phyloP scores from a whole-genome alignment of 2,888 invertebrate genomes.

The Oeneis ivallda region DNA sequence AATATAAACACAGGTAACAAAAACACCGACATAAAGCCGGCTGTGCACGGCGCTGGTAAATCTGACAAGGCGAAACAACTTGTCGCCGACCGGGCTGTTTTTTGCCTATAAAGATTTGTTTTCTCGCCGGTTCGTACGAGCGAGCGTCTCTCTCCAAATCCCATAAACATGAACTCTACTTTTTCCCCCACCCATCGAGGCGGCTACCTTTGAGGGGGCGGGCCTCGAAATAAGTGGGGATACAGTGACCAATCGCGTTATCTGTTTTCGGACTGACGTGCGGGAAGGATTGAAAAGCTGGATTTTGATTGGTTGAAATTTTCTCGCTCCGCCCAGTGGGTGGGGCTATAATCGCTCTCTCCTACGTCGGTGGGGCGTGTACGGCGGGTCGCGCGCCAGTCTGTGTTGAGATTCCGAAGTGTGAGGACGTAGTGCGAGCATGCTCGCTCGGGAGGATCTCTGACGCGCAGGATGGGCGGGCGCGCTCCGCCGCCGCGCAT shows the following conservation, averaged over 20 bases:
- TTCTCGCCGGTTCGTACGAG: constrained; percentile 58
- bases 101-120: constrained; percentile 81
- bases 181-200: constrained; percentile 72
- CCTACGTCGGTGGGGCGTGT: constrained; percentile 77
- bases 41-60: constrained; percentile 55
- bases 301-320: constrained; percentile 58
- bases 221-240: constrained; percentile 55
- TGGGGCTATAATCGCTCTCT: constrained; percentile 64
- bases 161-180: constrained; percentile 80
- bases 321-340: constrained; percentile 61
- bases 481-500: constrained; percentile 75
- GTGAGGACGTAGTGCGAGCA: constrained; percentile 68
- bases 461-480: constrained; percentile 76
- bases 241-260: constrained; percentile 57
- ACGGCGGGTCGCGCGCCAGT: constrained; percentile 77
- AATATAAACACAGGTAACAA: constrained; percentile 28
- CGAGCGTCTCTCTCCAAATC: constrained; percentile 77
- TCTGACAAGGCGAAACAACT: constrained; percentile 78
- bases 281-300: constrained; percentile 68
- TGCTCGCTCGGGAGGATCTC: constrained; percentile 71
- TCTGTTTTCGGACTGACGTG: constrained; percentile 48
- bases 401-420: constrained; percentile 72
- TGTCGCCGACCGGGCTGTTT: constrained; percentile 75
- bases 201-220: constrained; percentile 54
- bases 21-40: constrained; percentile 17